Evolutionary conservation across 2,888 invertebrate species (phyloP).

Genomic region (Rotaria macrura): DNA sequence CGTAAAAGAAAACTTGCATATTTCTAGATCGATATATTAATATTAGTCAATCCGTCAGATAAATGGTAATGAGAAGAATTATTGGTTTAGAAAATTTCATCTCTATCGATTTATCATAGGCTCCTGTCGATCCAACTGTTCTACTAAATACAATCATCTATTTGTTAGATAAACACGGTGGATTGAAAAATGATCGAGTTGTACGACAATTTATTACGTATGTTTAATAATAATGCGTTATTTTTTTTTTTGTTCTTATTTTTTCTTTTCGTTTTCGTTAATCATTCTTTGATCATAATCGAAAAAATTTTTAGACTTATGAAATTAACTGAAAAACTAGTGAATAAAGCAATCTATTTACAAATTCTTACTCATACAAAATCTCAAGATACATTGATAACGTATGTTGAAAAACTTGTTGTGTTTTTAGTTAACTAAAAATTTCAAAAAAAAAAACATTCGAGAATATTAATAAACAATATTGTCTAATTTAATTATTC

Average conservation of each 20-base stretch:
- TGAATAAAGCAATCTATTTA: conserved; percentile 13
- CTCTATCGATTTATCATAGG: background rate
- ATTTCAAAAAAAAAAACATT: no score
- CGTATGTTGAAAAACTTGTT: background rate
- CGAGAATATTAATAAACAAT: background rate
- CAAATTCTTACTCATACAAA: background rate
- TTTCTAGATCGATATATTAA: background rate
- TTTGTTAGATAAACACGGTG: background rate
- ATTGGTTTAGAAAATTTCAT: no score
- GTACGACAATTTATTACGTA: conserved; percentile 1
- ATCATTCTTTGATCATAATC: background rate
- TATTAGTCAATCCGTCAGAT: background rate
- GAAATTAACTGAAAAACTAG: conserved; percentile 14
- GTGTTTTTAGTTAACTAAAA: background rate
- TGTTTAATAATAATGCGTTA: background rate
- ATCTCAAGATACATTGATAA: background rate
- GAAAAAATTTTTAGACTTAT: background rate
- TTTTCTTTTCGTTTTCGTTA: background rate
- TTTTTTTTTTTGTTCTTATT: no score
- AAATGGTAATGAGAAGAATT: background rate
- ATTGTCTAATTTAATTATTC: background rate
- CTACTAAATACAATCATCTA: background rate
- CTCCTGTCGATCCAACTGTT: conserved; percentile 7
- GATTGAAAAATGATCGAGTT: background rate
- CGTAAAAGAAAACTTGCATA: background rate